These are phyloP conservation scores for Pseudotriccus pelzelni DNA, from an alignment of 2,797 vertebrate species.

Conservation along the genomic window DNA sequence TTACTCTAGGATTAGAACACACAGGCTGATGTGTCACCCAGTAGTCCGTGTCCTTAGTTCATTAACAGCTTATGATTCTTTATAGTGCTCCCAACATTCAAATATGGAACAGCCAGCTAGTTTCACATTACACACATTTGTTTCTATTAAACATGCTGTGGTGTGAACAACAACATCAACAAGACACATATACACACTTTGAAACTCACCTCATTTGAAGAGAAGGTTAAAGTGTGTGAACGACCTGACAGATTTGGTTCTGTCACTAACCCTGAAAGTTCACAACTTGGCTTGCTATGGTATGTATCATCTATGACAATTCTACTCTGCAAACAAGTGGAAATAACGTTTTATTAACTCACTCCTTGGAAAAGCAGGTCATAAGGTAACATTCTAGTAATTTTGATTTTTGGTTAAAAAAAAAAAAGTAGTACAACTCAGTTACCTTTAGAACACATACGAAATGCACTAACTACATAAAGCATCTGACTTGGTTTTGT, in stretches of 20 bases:
- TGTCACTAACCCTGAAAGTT: constrained; percentile 90
- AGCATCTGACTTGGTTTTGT: not conserved
- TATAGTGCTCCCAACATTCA: not conserved
- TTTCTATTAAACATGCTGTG: constrained; percentile 41
- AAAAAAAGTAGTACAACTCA: not conserved
- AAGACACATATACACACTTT: constrained; percentile 75
- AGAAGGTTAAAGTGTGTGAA: constrained; percentile 95
- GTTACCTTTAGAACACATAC: not conserved
- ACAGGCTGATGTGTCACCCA: not conserved
- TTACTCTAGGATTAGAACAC: not conserved
- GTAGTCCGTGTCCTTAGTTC: not conserved
- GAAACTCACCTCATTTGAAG: constrained; percentile 95
- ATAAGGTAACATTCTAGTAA: constrained; percentile 54
- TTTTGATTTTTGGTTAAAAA: not conserved
- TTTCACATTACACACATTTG: constrained; percentile 33
- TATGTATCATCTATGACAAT: constrained; percentile 94
- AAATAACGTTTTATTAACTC: constrained; percentile 83
- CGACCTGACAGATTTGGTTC: constrained; percentile 94
- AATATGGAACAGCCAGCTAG: not conserved
- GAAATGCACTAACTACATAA: not conserved
- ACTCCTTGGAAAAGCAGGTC: constrained; percentile 53
- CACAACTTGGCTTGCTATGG: constrained; percentile 87
- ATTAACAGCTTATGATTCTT: not conserved
- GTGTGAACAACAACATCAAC: constrained; percentile 63
- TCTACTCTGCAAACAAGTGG: constrained; percentile 92